Conservation (phyloP, 2,888 invertebrate genomes). For the Eulithis prunata region DNA sequence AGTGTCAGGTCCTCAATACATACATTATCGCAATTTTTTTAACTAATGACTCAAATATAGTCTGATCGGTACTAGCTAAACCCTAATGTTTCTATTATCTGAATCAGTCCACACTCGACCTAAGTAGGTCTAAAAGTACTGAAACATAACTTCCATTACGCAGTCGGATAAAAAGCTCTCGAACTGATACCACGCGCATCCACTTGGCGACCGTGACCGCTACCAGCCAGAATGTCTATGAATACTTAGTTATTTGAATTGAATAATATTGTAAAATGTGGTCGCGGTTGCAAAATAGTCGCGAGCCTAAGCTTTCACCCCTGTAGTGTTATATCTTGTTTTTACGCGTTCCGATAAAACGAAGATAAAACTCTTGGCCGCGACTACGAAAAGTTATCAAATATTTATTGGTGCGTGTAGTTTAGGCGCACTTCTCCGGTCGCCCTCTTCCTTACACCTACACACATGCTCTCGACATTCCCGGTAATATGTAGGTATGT, state of each 20-base stretch:
- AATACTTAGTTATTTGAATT: too few species aligned
- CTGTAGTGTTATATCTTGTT: conserved; percentile 23
- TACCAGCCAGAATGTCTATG: too few species aligned
- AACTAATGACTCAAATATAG: too few species aligned
- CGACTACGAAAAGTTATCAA: conserved; percentile 39
- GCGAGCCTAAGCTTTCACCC: conserved; percentile 6
- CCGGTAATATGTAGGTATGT: background rate
- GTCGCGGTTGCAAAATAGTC: background rate
- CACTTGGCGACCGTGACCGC: too few species aligned
- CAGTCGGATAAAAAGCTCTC: too few species aligned
- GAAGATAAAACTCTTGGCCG: conserved; percentile 10
- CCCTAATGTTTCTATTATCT: too few species aligned
- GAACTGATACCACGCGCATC: too few species aligned
- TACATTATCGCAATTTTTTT: background rate
- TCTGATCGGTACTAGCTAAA: too few species aligned
- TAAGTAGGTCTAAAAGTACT: too few species aligned
- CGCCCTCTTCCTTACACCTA: conserved; percentile 36
- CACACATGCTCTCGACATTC: background rate
- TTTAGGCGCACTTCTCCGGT: conserved; percentile 28
- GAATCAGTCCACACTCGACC: too few species aligned
- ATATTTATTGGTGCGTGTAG: conserved; percentile 46
- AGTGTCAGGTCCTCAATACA: background rate
- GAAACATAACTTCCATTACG: too few species aligned
- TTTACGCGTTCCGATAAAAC: conserved; percentile 11
- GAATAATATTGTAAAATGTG: background rate